Percentiles rank a stretch among this genome's conserved stretches.
These are phyloP conservation scores for Thunnus albacares DNA, from an alignment of 2,797 vertebrate genomes.

Conservation along the genomic window DNA sequence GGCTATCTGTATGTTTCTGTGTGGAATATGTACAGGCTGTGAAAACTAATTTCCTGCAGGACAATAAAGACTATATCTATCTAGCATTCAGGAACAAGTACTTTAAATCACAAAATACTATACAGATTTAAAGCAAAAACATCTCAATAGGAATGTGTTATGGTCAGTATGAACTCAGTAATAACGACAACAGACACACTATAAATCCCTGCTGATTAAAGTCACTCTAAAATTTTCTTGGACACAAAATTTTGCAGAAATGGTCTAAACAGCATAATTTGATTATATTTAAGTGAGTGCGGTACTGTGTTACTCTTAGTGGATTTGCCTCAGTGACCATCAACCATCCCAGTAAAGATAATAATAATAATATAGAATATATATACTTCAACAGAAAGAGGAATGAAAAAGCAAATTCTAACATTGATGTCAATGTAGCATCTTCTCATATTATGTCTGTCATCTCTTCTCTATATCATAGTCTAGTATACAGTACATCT, in stretches of 20 bases:
- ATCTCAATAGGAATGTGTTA: neutral
- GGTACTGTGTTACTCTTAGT: neutral
- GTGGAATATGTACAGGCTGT: neutral
- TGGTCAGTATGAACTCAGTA: neutral
- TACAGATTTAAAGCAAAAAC: constrained; percentile 13
- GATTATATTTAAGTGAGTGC: neutral
- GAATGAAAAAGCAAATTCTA: neutral
- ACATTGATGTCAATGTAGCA: neutral
- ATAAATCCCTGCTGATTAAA: neutral
- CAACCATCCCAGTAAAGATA: neutral
- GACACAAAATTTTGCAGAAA: neutral
- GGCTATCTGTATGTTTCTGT: too few relatives aligned
- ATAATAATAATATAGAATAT: neutral
- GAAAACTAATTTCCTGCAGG: neutral
- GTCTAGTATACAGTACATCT: neutral
- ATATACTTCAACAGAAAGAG: neutral
- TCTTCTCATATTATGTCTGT: neutral
- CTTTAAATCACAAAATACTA: neutral
- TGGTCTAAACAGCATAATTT: neutral
- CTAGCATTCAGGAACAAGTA: neutral
- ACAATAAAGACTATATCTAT: neutral
- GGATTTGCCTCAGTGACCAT: neutral
- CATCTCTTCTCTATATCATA: neutral
- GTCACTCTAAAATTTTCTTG: neutral
- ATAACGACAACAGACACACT: neutral